Base-by-base conservation (phyloP, 2,113 vertebrate genomes). In the Macquaria ambigua region DNA sequence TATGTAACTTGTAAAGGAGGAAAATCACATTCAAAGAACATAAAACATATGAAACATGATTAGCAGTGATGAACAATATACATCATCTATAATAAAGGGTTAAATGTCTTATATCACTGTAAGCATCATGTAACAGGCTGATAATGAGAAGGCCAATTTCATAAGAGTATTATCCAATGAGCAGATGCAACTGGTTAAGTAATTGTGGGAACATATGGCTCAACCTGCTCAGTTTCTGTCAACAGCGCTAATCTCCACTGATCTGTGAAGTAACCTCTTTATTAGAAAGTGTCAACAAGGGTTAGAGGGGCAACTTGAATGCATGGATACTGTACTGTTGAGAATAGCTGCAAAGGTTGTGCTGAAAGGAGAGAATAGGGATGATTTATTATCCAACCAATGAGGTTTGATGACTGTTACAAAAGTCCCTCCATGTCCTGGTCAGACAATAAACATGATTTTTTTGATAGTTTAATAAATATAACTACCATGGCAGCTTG, bases 101-200 rank as follows among this genome's bases (percentile, higher is more conserved):
- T 52, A 0, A 53, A 74, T 11, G 43, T 76, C 48, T 90, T 86
- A 75, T 41, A 50, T 85, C 41, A 63, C 48, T 53, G n/a, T n/a
- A n/a, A 61, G 11, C 41, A 18, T 80, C 39, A 78, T 80, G 73
- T 83, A 85, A 67, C 78, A 75, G n/a, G 31, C 34, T 63, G 61
- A 71, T 64, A 43, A 61, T 12, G 64, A 77, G 68, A 83, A 63
- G 43, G 63, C 15, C 86, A 66, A 28, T 91, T 81, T 90, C 68
- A 61, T 90, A 88, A 93, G 66, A 74, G 83, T 75, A 48, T 90
- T 92, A 89, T 53, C 80, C 46, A 87, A 79, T 69, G 74, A 90
- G 81, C 90, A 92, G 92, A 92, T 93, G 90, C 63, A 75, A 59
- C 81, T 84, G 77, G 82, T 93, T 94, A 74, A 90, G 83, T 89